Percentiles rank a stretch among this genome's conserved stretches.
phyloP scores from a whole-genome alignment of 2,113 vertebrate genomes.

The Xenopus borealis region DNA sequence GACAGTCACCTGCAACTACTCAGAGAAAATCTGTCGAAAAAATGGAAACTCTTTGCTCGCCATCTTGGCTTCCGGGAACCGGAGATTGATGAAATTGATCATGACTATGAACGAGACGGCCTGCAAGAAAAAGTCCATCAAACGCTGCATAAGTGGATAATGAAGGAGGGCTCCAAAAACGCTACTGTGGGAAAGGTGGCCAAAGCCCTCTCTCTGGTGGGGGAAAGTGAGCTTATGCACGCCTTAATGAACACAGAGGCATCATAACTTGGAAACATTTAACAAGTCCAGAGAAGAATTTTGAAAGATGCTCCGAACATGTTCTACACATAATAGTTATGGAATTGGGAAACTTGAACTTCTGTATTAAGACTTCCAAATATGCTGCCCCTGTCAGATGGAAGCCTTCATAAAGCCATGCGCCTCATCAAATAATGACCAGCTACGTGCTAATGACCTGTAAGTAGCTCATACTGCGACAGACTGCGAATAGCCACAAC shows the following conservation, averaged over 20 bases:
- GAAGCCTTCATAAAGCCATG: too few species aligned
- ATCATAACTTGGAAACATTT: too few species aligned
- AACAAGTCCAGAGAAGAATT: too few species aligned
- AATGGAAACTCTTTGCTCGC: conserved; percentile 84
- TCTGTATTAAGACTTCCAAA: too few species aligned
- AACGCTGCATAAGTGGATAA: conserved; percentile 84
- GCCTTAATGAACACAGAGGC: conserved; percentile 45
- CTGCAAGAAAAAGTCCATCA: conserved; percentile 90
- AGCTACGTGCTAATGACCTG: too few species aligned
- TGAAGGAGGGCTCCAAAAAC: conserved; percentile 80
- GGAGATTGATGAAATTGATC: conserved; percentile 86
- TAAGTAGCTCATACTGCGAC: too few species aligned
- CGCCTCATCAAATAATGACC: too few species aligned
- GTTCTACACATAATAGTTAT: too few species aligned
- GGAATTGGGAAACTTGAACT: too few species aligned
- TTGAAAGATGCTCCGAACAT: too few species aligned
- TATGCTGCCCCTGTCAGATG: too few species aligned
- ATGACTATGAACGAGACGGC: conserved; percentile 81
- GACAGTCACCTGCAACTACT: conserved; percentile 79
- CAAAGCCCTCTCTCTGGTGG: conserved; percentile 63
- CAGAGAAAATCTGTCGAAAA: conserved; percentile 73
- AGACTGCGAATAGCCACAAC: too few species aligned
- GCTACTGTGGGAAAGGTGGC: conserved; percentile 83
- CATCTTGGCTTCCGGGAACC: conserved; percentile 72
- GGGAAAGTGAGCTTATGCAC: conserved; percentile 67